Conservation (phyloP, 1,140 invertebrate genomes). For the Paraescarpia echinospica region DNA sequence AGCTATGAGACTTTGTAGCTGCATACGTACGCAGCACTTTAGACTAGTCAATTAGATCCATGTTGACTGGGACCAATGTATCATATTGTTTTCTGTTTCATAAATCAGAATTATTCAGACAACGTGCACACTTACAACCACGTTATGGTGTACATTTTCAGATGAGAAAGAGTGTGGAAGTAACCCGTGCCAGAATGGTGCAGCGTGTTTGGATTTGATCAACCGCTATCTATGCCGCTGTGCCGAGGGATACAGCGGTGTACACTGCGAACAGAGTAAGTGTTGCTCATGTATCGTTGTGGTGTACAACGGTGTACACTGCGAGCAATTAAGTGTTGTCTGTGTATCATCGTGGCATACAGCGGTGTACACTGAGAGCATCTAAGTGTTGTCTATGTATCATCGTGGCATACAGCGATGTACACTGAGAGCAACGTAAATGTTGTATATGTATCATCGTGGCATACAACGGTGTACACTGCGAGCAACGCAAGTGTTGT, state of each 20-base stretch:
- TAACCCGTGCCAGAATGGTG: slow-evolving; percentile 24
- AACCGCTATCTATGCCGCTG: slow-evolving; percentile 25
- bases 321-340: slow-evolving; percentile 57
- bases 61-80: too few species aligned
- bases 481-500: slow-evolving; percentile 57
- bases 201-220: slow-evolving; percentile 20
- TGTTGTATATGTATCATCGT: background rate
- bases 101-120: too few species aligned
- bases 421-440: too few species aligned
- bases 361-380: slow-evolving; percentile 65
- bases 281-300: background rate
- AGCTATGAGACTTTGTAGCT: too few species aligned
- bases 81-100: too few species aligned
- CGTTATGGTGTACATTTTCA: background rate
- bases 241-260: slow-evolving; percentile 59
- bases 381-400: too few species aligned
- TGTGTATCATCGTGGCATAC: slow-evolving; percentile 12
- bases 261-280: slow-evolving; percentile 58
- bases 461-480: slow-evolving; percentile 59
- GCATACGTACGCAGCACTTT: too few species aligned
- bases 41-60: too few species aligned
- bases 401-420: too few species aligned
- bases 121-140: too few species aligned
- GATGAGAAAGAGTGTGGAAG: slow-evolving; percentile 14
- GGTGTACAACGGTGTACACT: slow-evolving; percentile 59